Evolutionary conservation across 2,888 invertebrate genomes (phyloP).

Genomic region (Mechanitis mazaeus): DNA sequence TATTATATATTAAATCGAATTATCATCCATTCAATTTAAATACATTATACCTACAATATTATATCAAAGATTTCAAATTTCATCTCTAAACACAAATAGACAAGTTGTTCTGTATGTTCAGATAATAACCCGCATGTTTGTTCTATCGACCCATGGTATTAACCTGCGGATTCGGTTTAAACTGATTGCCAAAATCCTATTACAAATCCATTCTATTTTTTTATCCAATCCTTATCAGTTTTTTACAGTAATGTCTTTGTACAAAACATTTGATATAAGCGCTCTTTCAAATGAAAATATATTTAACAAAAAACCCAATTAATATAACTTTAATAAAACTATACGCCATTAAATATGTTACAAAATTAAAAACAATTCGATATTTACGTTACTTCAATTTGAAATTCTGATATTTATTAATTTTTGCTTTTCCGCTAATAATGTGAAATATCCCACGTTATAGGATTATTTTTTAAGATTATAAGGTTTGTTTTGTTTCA

Average conservation of each 20-base stretch:
- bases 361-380: no score
- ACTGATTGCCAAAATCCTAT: constrained; percentile 1
- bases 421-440: no score
- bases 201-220: neutral
- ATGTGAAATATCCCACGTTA: no score
- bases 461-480: no score
- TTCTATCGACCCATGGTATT: constrained; percentile 7
- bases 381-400: no score
- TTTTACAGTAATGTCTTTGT: no score
- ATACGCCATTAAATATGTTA: no score
- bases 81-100: constrained; percentile 10
- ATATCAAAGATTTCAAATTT: constrained; percentile 2
- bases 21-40: neutral
- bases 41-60: neutral
- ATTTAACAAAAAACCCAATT: no score
- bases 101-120: constrained; percentile 6
- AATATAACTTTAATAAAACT: no score
- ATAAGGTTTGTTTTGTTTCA: no score
- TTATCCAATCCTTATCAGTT: neutral
- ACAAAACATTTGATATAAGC: neutral
- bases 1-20: no score
- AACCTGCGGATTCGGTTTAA: neutral
- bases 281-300: neutral
- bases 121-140: constrained; percentile 11
- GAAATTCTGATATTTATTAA: no score